Percentiles rank a stretch among this genome's conserved stretches.
phyloP scores from a whole-genome alignment of 2,797 vertebrate species.

The Mormyrus hasselquistii region DNA sequence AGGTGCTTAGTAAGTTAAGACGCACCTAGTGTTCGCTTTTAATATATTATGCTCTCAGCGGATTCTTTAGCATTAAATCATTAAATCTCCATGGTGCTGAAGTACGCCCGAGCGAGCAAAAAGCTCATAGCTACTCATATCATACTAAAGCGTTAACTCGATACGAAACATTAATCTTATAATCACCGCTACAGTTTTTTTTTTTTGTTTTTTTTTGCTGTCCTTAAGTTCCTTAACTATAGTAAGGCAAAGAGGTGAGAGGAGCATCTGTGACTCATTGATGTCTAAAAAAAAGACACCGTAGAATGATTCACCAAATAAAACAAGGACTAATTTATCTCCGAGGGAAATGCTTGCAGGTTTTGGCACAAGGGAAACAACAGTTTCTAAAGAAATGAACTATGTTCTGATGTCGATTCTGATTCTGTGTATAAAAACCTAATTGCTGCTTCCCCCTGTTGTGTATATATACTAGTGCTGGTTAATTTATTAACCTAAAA shows the following conservation, averaged over 20 bases:
- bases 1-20: neutral
- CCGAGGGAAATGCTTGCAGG: conserved; percentile 48
- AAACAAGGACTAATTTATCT: neutral
- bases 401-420: neutral
- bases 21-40: neutral
- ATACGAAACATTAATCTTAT: neutral
- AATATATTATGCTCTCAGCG: neutral
- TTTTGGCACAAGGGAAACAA: conserved; percentile 23
- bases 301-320: conserved; percentile 1
- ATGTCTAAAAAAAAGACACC: neutral
- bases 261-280: neutral
- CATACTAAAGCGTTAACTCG: neutral
- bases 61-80: neutral
- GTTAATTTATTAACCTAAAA: neutral
- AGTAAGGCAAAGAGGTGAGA: neutral
- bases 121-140: neutral
- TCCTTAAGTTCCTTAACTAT: neutral
- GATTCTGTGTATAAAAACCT: neutral
- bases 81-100: neutral
- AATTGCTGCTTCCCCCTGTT: neutral
- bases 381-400: neutral
- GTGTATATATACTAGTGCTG: neutral
- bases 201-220: neutral
- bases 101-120: neutral
- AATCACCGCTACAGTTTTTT: neutral